These are phyloP conservation scores for Oryctes rhinoceros DNA, from an alignment of 1,140 invertebrate species.

Conservation along the genomic window DNA sequence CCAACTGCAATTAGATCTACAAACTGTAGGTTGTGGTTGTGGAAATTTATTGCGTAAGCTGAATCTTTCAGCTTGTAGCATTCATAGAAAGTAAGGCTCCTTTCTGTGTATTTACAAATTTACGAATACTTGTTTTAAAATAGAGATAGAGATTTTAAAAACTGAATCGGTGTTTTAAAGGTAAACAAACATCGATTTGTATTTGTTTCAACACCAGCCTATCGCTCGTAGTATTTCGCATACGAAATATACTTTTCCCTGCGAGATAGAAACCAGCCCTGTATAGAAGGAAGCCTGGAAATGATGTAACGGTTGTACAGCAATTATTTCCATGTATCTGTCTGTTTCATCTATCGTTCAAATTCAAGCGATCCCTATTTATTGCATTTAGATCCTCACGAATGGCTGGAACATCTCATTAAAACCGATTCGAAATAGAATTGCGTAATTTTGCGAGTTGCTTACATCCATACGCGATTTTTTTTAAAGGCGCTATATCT, in stretches of 20 bases:
- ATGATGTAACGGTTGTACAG: neutral
- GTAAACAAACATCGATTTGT: too few species aligned
- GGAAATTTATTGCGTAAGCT: too few species aligned
- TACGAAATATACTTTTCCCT: too few species aligned
- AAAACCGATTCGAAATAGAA: conserved; percentile 12
- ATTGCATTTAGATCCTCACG: neutral
- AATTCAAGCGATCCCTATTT: neutral
- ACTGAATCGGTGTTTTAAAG: too few species aligned
- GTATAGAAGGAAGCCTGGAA: neutral
- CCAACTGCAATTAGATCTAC: too few species aligned
- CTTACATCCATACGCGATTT: neutral
- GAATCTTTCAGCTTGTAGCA: too few species aligned
- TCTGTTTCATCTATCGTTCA: neutral
- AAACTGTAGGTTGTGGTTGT: too few species aligned
- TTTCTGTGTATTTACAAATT: too few species aligned
- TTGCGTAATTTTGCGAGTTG: neutral
- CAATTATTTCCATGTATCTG: neutral
- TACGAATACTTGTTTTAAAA: neutral
- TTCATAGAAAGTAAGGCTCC: too few species aligned
- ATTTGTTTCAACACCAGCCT: too few species aligned
- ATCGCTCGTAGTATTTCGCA: too few species aligned
- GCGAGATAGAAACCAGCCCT: too few species aligned
- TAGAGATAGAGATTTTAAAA: neutral
- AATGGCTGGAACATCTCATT: neutral
- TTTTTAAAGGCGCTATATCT: neutral